phyloP scores from a whole-genome alignment of 2,888 invertebrate species.

The Ypsolopha sequella region DNA sequence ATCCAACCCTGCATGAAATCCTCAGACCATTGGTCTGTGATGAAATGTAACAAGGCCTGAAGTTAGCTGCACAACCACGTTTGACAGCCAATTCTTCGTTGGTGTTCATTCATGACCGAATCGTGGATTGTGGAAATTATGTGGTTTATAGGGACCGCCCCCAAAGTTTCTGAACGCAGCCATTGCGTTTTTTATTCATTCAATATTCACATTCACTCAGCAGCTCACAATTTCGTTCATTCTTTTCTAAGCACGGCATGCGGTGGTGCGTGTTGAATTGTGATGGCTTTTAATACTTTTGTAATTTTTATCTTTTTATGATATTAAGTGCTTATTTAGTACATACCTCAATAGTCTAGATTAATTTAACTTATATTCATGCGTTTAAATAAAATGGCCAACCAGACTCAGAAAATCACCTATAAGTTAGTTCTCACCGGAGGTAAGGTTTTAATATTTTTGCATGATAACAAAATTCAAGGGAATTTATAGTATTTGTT shows the following conservation, averaged over 20 bases:
- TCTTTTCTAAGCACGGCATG: constrained; percentile 58
- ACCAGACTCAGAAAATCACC: constrained; percentile 74
- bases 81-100: too few species aligned
- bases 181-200: too few species aligned
- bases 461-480: background rate
- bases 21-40: too few species aligned
- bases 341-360: constrained; percentile 54
- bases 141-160: too few species aligned
- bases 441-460: constrained; percentile 70
- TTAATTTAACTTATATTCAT: constrained; percentile 36
- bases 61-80: too few species aligned
- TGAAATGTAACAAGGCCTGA: too few species aligned
- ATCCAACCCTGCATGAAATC: too few species aligned
- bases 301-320: constrained; percentile 65
- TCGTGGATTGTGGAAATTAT: too few species aligned
- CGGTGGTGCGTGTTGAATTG: constrained; percentile 57
- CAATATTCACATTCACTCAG: too few species aligned
- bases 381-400: constrained; percentile 53
- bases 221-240: constrained; percentile 16
- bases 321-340: constrained; percentile 47
- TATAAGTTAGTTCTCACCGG: constrained; percentile 91
- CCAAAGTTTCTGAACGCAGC: too few species aligned
- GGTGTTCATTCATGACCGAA: too few species aligned
- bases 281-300: constrained; percentile 62
- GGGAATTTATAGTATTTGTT: too few species aligned